These are phyloP conservation scores for Trichogramma dendrolimi DNA, from an alignment of 2,888 invertebrate genomes.

Conservation along the genomic window DNA sequence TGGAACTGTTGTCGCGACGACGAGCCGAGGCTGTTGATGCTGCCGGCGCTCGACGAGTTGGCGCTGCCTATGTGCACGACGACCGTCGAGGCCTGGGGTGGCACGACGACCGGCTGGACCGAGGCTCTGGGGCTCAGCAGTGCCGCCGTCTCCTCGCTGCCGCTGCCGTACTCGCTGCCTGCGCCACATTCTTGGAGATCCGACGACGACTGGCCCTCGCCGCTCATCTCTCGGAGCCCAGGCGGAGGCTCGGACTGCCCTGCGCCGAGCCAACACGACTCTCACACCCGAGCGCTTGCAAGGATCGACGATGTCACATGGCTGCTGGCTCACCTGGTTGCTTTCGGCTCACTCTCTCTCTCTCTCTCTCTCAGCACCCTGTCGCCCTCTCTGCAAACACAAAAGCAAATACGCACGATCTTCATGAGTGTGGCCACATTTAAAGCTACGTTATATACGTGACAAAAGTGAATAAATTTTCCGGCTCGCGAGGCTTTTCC, in stretches of 20 bases:
- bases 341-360: no score
- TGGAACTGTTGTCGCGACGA: slow-evolving; percentile 1
- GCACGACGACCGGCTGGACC: slow-evolving; percentile 51
- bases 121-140: slow-evolving; percentile 63
- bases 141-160: slow-evolving; percentile 78
- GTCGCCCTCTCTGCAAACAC: no score
- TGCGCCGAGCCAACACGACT: slow-evolving; percentile 32
- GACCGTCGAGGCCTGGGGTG: slow-evolving; percentile 37
- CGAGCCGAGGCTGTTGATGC: neutral
- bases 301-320: no score
- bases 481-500: no score
- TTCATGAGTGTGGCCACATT: no score
- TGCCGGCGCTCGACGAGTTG: slow-evolving; percentile 14
- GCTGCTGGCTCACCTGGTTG: no score
- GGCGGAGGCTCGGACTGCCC: slow-evolving; percentile 28
- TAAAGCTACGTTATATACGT: no score
- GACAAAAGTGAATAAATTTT: no score
- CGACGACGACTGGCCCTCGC: slow-evolving; percentile 39
- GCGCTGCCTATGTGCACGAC: slow-evolving; percentile 41
- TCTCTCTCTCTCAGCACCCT: no score
- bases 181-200: slow-evolving; percentile 42
- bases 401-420: no score
- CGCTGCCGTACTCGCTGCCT: slow-evolving; percentile 55
- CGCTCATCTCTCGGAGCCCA: slow-evolving; percentile 40
- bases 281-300: no score